Base-by-base conservation (phyloP, 2,113 vertebrate species). In the Tragulus kanchil region DNA sequence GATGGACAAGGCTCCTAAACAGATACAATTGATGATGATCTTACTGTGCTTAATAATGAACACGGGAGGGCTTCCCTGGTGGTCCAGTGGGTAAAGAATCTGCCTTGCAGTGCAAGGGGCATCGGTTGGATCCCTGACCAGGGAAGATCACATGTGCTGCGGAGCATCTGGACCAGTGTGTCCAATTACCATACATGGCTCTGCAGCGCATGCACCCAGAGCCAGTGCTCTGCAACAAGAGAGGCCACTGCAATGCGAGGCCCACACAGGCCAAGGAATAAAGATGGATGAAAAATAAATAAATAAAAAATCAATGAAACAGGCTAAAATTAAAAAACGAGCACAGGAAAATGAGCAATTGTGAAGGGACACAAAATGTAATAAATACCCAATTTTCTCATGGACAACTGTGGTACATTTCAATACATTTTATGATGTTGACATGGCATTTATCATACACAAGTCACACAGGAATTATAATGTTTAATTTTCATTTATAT, bases 21-120 rank as follows among this genome's bases (percentile, higher is more conserved):
- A 94, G 67, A 87, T 23, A 90, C 0, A 95, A 77, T n/a, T 0
- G 4, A 88, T 83, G 28, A 17, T 17, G 21, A 85, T 77, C 56
- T 86, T 83, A 83, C 17, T 90, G 67, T 48, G 8, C 54, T 85
- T 75, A 93, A 69, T 69, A 91, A 45, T 82, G 14, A 97, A 50
- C 45, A 64, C 12, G 81, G 17, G 78, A 93, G 36, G 36, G 36
- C 36, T 36, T 36, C 36, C 36, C 36, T 36, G 36, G 36, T 36
- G 36, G 36, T 36, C 36, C 36, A 36, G 36, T 36, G 36, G 36
- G 36, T 36, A 36, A 36, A 36, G 36, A 36, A 36, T 36, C 36
- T 36, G 36, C 36, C 36, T 36, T 36, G 36, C 36, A 36, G 36
- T 36, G 36, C 36, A 36, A 36, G 36, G 36, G 36, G 36, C 36